Base-by-base conservation (phyloP, 2,888 invertebrate genomes). In the Chironomus riparius region DNA sequence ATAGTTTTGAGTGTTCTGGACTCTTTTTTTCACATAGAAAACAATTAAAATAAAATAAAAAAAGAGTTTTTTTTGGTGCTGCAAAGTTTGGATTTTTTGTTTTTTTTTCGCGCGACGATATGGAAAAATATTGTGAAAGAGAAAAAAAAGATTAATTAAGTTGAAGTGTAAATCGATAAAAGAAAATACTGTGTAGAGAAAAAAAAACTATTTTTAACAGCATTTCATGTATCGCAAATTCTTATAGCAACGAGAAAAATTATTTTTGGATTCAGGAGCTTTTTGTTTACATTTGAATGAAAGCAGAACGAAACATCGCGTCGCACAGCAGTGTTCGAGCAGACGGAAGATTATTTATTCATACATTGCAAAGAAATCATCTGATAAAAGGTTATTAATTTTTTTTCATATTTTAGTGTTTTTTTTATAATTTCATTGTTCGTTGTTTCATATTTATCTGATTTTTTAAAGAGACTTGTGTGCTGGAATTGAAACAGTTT, bases 201-300 rank as follows among this genome's bases (percentile, higher is more conserved):
- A 61, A 61, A 72, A 72, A 72, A 72, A 72, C 61, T 62, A 72
- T 72, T 72, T 72, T 72, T 72, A 71, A 71, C 71, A 71, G 56
- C 71, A 71, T 72, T 72, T 72, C 62, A 72, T 72, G 72, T 72
- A 72, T 72, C 72, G 72, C 72, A 65, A 28, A 72, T 72, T 72
- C 62, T 72, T 72, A 62, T 61, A 72, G 38, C 61, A 72, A 72
- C 72, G 22, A 38, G 38, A 24, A 65, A 72, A 72, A 72, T 72
- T 72, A 72, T 72, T 72, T 72, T 72, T 72, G 62, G 62, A 72
- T 72, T 72, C 72, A 62, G 72, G 72, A 72, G 72, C 62, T 72
- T 72, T 65, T 72, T 72, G 72, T 72, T 72, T 72, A 72, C 72
- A 72, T 72, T 72, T 61, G 62, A 50, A 48, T 50, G 56, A 38